Percentiles rank a stretch among this genome's conserved stretches.
These are phyloP conservation scores for Damaliscus lunatus DNA, from an alignment of 2,113 vertebrate species.

Conservation along the genomic window DNA sequence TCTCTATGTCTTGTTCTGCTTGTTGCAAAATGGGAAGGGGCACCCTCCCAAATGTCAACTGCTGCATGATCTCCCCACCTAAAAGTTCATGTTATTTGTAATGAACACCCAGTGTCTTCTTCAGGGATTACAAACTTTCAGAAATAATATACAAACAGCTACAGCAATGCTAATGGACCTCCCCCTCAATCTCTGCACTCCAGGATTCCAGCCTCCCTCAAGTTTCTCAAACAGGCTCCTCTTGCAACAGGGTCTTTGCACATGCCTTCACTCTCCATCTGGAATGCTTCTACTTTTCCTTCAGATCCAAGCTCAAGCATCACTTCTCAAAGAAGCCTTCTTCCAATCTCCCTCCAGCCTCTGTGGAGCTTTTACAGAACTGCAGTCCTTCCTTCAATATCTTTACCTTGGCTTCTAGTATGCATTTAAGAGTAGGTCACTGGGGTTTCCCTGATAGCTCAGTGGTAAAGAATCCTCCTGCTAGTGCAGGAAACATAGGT, in stretches of 20 bases:
- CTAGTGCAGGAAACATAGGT: background rate
- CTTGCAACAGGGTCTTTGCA: background rate
- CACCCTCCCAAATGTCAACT: background rate
- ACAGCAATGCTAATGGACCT: background rate
- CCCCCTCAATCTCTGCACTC: background rate
- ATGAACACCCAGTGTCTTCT: background rate
- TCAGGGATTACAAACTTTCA: background rate
- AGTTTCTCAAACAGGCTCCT: background rate
- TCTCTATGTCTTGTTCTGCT: background rate
- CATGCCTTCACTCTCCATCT: background rate
- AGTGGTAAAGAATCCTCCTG: background rate
- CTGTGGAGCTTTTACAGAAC: background rate
- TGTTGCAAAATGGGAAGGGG: background rate
- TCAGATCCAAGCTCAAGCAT: background rate
- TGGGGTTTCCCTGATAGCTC: background rate
- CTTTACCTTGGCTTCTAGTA: background rate
- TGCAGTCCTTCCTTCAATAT: background rate
- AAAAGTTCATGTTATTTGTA: background rate
- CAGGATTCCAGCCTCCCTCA: background rate
- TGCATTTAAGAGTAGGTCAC: background rate
- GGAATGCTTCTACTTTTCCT: background rate
- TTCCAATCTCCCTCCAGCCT: background rate
- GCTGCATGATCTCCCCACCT: rapidly evolving
- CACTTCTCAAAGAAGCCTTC: background rate
- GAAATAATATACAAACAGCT: background rate